Base-by-base conservation (phyloP, 1,140 invertebrate genomes). In the Ectropis grisescens region DNA sequence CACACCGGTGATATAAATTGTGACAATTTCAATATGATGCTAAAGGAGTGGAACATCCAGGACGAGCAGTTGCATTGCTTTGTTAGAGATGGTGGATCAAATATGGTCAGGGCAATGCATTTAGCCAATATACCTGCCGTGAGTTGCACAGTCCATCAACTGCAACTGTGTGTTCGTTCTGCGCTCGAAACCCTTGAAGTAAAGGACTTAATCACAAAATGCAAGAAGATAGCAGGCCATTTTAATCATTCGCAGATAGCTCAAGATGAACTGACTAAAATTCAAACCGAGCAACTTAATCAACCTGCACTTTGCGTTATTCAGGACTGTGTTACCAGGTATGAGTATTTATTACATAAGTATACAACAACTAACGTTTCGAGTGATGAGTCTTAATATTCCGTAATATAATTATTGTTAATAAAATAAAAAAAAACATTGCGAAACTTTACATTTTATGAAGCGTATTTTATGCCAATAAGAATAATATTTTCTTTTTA, bases 161-260 rank as follows among this genome's bases (percentile, higher is more conserved):
- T 39, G 7, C 37, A 39, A 39, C 37, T 39, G 30, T 39, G 37
- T 33, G 25, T 39, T 16, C 37, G 30, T 26, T 26, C 37, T 33
- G 25, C 13, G 10, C 23, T 33, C 23, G 30, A 37, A 30, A 16
- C 26, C 2, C 6, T 9, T 10, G 40, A 41, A 33, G 13, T 34
- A 0, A 39, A 37, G 11, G 10, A 37, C 8, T 44, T 44, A 32
- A 19, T 44, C 3, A 6, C 34, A 45, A 59, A 59, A 49, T 55
- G 47, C 33, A 58, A 42, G 29, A 51, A 45, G 24, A 58, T 58
- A 37, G 29, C 50, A 13, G 30, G 7, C 12, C 44, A 58, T 52
- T 56, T 59, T 41, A 56, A 30, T 44, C 42, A 59, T 25, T 59
- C 47, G 1, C 32, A 37, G 26, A 42, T 31, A 30, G 45, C 41